Evolutionary conservation across 2,113 vertebrate species (phyloP), one percentile per base, ranked within the genome.

Genomic region (Tympanuchus pallidicinctus): DNA sequence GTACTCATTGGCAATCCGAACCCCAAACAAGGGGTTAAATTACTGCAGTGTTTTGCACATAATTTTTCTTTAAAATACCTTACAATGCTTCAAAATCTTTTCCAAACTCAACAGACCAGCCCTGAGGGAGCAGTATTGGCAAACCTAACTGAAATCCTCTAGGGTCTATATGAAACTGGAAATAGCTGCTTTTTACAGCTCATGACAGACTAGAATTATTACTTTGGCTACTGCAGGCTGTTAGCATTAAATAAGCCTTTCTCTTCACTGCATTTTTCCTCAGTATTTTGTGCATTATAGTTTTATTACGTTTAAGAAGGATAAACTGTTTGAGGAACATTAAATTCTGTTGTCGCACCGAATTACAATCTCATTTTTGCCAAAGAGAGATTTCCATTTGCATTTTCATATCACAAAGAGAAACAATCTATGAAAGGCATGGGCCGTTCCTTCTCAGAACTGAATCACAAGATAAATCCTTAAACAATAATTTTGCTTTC

Each of bases 141-240:
- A 90, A 76, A 89, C 30, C 65, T 92, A 81, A 71, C 79, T 28
- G 61, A 95, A 97, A 57, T 57, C 50, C 88, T 81, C n/a, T 48
- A 78, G 79, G 48, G 85, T 36, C 65, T 45, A 57, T 78, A 78
- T 66, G 57, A 83, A 92, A 88, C 92, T 94, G 79, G 48, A 92
- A 93, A 81, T 74, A 82, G 69, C 61, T 86, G 72, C 57, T 67
- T 92, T 92, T 88, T 89, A 83, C 20, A 42, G 73, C 48, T 88
- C 81, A 69, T 5, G 3, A 88, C 85, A 91, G 85, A 80, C 72
- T 59, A 70, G 24, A 88, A 77, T 91, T 94, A 92, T 60, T 88
- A 40, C 42, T 93, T 82, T 81, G 69, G 72, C 79, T 93, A 85
- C 91, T 92, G 65, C 25, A 4, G 1, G 27, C 73, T 90, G 69